These are phyloP conservation scores for Phalacrocorax pelagicus DNA, from an alignment of 2,113 vertebrate species.

Conservation along the genomic window DNA sequence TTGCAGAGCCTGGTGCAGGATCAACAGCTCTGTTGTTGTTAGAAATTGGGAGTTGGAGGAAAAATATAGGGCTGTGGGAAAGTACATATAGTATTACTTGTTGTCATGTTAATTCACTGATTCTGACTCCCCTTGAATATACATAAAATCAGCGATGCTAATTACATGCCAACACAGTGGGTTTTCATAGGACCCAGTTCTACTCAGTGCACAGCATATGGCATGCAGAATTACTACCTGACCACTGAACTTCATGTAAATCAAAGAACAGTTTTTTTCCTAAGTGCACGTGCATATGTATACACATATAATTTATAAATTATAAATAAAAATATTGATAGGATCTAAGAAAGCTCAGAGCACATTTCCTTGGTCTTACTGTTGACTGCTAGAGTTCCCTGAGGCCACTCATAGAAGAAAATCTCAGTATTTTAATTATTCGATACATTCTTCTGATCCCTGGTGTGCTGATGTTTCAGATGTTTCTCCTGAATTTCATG, in stretches of 20 bases:
- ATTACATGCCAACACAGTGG: not conserved
- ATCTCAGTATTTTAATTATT: not conserved
- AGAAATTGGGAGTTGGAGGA: not conserved
- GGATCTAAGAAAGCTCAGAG: not conserved
- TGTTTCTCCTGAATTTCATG: not conserved
- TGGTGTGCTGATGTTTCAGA: not conserved
- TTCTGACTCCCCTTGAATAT: not conserved
- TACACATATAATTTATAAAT: too few species aligned
- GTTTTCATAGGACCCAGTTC: not conserved
- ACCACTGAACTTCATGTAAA: not conserved
- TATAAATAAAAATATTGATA: not conserved
- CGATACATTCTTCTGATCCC: not conserved
- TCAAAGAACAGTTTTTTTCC: not conserved
- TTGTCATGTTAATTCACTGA: not conserved
- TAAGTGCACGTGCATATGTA: rapidly evolving
- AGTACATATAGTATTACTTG: not conserved
- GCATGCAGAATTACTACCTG: not conserved
- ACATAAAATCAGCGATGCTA: rapidly evolving
- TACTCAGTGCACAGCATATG: not conserved
- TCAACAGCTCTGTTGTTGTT: not conserved
- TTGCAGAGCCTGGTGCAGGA: not conserved
- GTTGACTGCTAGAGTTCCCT: not conserved
- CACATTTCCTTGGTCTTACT: not conserved
- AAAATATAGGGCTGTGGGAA: not conserved
- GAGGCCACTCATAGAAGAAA: not conserved